Evolutionary conservation across 2,113 vertebrate species (phyloP).

Genomic region (Festucalex cinctus): DNA sequence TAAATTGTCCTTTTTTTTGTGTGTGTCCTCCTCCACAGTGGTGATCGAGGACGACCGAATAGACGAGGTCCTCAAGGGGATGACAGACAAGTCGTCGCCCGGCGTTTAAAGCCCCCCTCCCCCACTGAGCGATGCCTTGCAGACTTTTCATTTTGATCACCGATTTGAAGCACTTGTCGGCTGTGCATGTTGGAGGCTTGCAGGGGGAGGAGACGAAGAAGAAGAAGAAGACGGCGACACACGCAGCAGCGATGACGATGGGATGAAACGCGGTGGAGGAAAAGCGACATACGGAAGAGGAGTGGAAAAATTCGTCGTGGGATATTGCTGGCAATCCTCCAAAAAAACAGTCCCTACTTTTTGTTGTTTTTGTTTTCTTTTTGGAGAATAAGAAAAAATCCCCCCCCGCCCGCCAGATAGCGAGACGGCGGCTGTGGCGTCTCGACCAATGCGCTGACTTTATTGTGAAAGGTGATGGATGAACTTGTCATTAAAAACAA

Average conservation of each 20-base stretch:
- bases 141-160: slow-evolving; percentile 80
- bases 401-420: slow-evolving; percentile 46
- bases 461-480: slow-evolving; percentile 56
- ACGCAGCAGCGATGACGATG: slow-evolving; percentile 10
- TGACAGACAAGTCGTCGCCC: slow-evolving; percentile 94
- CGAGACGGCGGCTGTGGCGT: slow-evolving; percentile 63
- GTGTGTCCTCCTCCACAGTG: slow-evolving; percentile 75
- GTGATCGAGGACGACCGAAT: slow-evolving; percentile 99
- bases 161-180: slow-evolving; percentile 87
- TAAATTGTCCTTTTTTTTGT: background rate
- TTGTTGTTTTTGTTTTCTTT: slow-evolving; percentile 3
- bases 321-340: slow-evolving; percentile 82
- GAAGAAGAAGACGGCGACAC: slow-evolving; percentile 2
- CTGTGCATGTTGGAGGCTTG: slow-evolving; percentile 83
- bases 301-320: slow-evolving; percentile 70
- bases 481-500: slow-evolving; percentile 71
- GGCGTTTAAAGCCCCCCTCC: slow-evolving; percentile 83
- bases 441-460: slow-evolving; percentile 64
- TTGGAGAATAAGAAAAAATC: slow-evolving; percentile 34
- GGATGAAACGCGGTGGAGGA: background rate
- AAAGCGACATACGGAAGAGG: slow-evolving; percentile 34
- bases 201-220: slow-evolving; percentile 60
- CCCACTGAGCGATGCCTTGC: slow-evolving; percentile 62
- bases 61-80: slow-evolving; percentile 98
- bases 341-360: slow-evolving; percentile 70